These are phyloP conservation scores for Sebastolobus altivelis DNA, from an alignment of 2,797 vertebrate genomes.

Conservation along the genomic window DNA sequence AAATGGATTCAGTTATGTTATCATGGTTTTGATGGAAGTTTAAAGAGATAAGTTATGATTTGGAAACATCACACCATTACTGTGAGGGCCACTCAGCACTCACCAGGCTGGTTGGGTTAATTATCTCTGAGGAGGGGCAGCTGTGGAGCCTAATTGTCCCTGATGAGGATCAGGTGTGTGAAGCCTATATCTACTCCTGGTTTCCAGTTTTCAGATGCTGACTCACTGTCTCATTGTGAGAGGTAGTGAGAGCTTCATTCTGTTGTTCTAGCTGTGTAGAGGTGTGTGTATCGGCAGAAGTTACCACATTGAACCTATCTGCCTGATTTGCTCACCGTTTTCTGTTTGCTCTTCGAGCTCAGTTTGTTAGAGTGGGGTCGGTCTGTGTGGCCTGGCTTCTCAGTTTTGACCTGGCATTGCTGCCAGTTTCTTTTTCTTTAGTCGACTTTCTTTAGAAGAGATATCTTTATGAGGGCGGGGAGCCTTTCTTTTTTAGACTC, in stretches of 20 bases:
- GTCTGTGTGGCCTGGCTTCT: too few species aligned
- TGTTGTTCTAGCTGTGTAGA: background rate
- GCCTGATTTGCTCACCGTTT: background rate
- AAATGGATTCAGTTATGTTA: background rate
- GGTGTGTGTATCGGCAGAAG: background rate
- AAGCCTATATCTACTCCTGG: background rate
- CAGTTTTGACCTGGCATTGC: too few species aligned
- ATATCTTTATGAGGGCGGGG: background rate
- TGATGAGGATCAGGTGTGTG: background rate
- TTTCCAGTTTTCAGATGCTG: background rate
- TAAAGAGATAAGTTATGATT: conserved; percentile 8
- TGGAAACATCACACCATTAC: background rate
- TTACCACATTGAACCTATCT: background rate
- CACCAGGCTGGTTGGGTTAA: background rate
- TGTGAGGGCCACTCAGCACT: background rate
- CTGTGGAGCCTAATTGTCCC: background rate
- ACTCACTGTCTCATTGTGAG: background rate
- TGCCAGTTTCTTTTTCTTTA: too few species aligned
- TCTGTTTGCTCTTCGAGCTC: background rate
- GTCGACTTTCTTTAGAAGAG: too few species aligned
- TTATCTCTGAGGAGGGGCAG: background rate
- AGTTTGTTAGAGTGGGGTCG: too few species aligned
- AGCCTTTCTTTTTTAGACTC: background rate
- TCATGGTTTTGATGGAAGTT: background rate
- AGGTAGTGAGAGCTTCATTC: background rate